Evolutionary conservation across 1,140 invertebrate species (phyloP).

Genomic region (Panagrolaimus sp.): DNA sequence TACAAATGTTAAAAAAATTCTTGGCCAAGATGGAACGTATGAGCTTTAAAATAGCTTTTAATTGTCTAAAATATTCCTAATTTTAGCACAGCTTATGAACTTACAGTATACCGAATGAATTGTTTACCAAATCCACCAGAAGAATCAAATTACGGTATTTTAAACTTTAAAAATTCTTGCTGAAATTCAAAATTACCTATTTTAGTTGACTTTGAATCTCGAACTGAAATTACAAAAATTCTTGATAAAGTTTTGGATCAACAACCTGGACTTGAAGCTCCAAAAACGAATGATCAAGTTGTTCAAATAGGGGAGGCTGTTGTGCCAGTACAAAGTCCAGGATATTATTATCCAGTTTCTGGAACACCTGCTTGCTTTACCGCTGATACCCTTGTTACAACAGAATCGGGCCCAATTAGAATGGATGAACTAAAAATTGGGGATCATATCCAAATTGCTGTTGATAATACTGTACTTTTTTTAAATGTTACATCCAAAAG

Average conservation of each 20-base stretch:
- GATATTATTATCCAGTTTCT: slow-evolving; percentile 45
- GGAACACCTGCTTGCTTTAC: slow-evolving; percentile 39
- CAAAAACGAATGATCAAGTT: slow-evolving; percentile 33
- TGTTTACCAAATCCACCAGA: slow-evolving; percentile 45
- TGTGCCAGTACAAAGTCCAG: slow-evolving; percentile 38
- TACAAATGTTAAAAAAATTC: slow-evolving; percentile 42
- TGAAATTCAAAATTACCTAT: slow-evolving; percentile 6
- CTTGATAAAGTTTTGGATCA: slow-evolving; percentile 38
- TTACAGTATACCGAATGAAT: slow-evolving; percentile 47
- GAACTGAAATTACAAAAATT: slow-evolving; percentile 34
- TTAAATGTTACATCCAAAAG: not conserved
- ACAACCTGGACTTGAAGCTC: slow-evolving; percentile 15
- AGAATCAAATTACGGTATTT: slow-evolving; percentile 32
- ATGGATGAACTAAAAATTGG: slow-evolving; percentile 42
- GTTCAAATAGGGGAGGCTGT: slow-evolving; percentile 43
- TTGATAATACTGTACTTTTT: slow-evolving; percentile 31
- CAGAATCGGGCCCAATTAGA: slow-evolving; percentile 24
- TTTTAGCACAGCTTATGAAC: slow-evolving; percentile 39
- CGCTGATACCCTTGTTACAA: slow-evolving; percentile 33
- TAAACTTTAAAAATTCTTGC: not conserved
- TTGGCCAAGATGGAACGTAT: slow-evolving; percentile 5
- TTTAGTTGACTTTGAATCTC: slow-evolving; percentile 32
- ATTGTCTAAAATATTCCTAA: not conserved
- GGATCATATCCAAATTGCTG: slow-evolving; percentile 31
- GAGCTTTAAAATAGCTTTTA: not conserved